Base-by-base conservation (phyloP, 37 sponge, comb jelly and placozoan species). In the Diacarnus erythraeanus region DNA sequence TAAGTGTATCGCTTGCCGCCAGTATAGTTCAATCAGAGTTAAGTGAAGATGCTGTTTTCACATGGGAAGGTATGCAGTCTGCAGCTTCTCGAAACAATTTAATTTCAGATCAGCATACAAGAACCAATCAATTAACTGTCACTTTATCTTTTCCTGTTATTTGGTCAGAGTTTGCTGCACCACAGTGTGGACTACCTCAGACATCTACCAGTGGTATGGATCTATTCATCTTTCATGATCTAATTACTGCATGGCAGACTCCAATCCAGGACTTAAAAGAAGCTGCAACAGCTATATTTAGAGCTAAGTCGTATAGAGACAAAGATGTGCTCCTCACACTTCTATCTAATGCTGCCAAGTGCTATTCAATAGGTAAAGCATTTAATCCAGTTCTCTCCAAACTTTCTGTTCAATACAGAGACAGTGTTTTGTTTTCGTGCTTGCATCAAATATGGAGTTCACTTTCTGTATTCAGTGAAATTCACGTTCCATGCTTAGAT, bases 121-220 rank as follows among this genome's bases (percentile, higher is more conserved):
- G 68, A 57, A 73, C 27, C 30, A 75, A 76, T 33, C 26, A 56
- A 29, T 1, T 83, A 38, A 31, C 59, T 3, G 39, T 83, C 41
- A 31, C 29, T 34, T 69, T 68, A 18, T 76, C 69, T 56, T 27
- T 83, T 41, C 84, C 84, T 3, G 37, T 38, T 33, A 23, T 83
- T 0, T 83, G 84, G 84, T 74, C 69, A 0, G 67, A 83, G 40
- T 21, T 83, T 29, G 77, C 84, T 4, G 57, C 84, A 2, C 76
- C 84, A 8, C 40, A 59, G 38, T 42, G 37, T 54, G 84, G 84
- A 0, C 12, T 68, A 17, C 44, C 84, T 30, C 15, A 44, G 30
- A 31, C 42, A 58, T 20, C 21, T 33, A 67, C 84, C 22, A 69
- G 84, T 12, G 84, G 84, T 4, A 29, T 83, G 68, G 84, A 83